Base-by-base conservation (phyloP, 2,888 invertebrate genomes). In the Machimus atricapillus region DNA sequence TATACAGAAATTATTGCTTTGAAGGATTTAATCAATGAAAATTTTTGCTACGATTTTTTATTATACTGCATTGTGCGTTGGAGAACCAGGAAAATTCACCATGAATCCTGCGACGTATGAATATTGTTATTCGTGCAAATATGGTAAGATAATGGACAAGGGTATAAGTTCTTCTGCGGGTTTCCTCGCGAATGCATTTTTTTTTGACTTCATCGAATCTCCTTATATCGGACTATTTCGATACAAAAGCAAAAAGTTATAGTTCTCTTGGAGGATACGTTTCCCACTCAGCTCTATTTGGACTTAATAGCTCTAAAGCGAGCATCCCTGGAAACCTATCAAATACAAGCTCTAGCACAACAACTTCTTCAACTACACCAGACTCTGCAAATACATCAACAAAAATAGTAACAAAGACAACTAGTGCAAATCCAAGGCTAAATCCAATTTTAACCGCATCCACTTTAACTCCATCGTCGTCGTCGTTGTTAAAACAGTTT, bases 71-170 rank as follows among this genome's bases (percentile, higher is more conserved):
- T 31, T 31, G 31, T 31, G 31, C 31, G 31, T 31, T n/a, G n/a
- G n/a, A n/a, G n/a, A n/a, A n/a, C n/a, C n/a, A n/a, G n/a, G n/a
- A n/a, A n/a, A n/a, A n/a, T n/a, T n/a, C n/a, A n/a, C n/a, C n/a
- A n/a, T n/a, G n/a, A n/a, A n/a, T n/a, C n/a, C n/a, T n/a, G n/a
- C n/a, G n/a, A n/a, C n/a, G n/a, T n/a, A n/a, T n/a, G n/a, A n/a
- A n/a, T n/a, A n/a, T n/a, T n/a, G n/a, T n/a, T n/a, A n/a, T n/a
- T n/a, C n/a, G n/a, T n/a, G n/a, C n/a, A n/a, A n/a, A n/a, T 92
- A 92, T 93, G 90, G 94, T 91, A 90, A 93, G 92, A 90, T 94
- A 92, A 92, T 94, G 92, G 94, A 94, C 92, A 86, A 92, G 92
- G 66, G 79, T 23, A 23, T 74, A 2, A 77, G 37, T 31, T n/a